Evolutionary conservation across 2,888 invertebrate species (phyloP), one percentile per base, ranked within the genome.

Genomic region (Macrostomum cliftonense): DNA sequence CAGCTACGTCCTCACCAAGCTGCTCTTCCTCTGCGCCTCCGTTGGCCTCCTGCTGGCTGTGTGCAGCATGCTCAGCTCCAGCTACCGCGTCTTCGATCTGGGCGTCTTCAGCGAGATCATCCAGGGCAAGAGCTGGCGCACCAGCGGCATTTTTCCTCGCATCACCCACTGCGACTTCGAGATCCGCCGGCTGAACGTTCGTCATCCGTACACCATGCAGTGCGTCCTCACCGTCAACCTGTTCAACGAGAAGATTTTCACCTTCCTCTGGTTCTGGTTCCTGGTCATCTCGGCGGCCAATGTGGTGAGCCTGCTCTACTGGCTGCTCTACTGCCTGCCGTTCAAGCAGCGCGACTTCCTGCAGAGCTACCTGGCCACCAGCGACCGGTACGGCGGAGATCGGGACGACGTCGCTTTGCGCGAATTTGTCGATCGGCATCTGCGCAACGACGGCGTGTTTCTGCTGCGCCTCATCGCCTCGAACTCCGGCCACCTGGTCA

Each of bases 1-100:
- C n/a, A 21, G 47, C 13, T 73, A 73, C 56, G 58, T 71, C 39
- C 58, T 69, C 53, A 61, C 63, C 53, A 72, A 72, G 56, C 45
- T 64, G 39, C 56, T 72, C 11, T 71, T 71, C 53, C 63, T 71
- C 50, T 55, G 60, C 21, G 73, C 73, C 54, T 65, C 65, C 21
- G 59, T 72, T 13, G 67, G 68, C 14, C 72, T 74, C 56, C 62
- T 73, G 50, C 68, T 71, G 56, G 57, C 72, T 55, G 62, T 73
- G 53, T 71, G 73, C 58, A 61, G 64, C 49, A 73, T 73, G 56
- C 61, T 73, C 42, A 71, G 72, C 42, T 61, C 61, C 37, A 61
- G 64, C 19, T 68, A 63, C 54, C 61, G 63, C 54, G 43, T 65
- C 36, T 67, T 65, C 59, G 73, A 73, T 43, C 65, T 69, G 43